phyloP scores from a whole-genome alignment of 2,888 invertebrate genomes.

The Alsophila aescularia region DNA sequence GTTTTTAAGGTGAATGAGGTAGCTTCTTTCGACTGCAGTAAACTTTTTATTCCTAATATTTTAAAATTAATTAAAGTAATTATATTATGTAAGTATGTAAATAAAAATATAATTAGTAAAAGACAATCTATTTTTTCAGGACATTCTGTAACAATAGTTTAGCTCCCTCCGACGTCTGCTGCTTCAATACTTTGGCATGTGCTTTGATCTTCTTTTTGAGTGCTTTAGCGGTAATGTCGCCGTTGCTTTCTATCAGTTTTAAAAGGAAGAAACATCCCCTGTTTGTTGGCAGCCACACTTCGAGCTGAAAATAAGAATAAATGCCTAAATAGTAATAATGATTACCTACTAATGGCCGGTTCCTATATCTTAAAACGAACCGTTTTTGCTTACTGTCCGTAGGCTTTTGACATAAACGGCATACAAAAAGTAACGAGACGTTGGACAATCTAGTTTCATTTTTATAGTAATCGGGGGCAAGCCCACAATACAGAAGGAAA shows the following conservation, averaged over 20 bases:
- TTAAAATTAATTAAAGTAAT: neutral
- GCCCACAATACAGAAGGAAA: no score
- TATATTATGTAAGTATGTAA: neutral
- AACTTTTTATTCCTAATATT: no score
- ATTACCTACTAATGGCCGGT: no score
- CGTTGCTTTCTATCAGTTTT: constrained; percentile 86
- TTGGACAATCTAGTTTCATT: no score
- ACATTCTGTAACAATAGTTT: constrained; percentile 85
- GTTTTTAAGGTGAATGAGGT: no score
- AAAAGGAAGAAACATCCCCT: constrained; percentile 91
- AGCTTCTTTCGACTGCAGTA: no score
- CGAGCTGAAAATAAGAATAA: constrained; percentile 73
- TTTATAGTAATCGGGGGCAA: no score
- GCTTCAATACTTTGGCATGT: constrained; percentile 72
- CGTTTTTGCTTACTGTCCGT: no score
- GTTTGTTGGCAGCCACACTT: constrained; percentile 88
- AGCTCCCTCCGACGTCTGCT: constrained; percentile 85
- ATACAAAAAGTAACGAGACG: no score
- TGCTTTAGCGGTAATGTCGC: constrained; percentile 63
- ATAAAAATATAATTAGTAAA: constrained; percentile 27
- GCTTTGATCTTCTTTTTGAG: constrained; percentile 79
- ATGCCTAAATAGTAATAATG: neutral
- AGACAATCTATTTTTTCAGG: constrained; percentile 61
- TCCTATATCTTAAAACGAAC: no score
- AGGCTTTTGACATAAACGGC: no score